phyloP scores from a whole-genome alignment of 2,888 invertebrate species.

The Sepioteuthis lessoniana region DNA sequence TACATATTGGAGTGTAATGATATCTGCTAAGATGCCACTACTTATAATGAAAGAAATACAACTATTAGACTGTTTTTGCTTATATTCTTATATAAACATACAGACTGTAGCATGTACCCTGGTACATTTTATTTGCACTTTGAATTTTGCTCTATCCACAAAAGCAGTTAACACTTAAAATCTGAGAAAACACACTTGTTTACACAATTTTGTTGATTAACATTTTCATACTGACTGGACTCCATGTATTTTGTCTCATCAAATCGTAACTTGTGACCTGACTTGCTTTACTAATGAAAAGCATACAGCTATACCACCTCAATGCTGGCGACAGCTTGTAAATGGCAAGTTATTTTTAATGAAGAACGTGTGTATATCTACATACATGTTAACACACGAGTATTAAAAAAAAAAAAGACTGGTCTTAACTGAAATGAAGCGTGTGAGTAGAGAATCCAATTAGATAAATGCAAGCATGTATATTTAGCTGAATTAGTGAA shows the following conservation, averaged over 20 bases:
- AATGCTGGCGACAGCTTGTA: background rate
- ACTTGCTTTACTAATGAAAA: constrained; percentile 10
- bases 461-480: constrained; percentile 58
- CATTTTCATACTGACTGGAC: background rate
- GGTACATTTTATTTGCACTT: background rate
- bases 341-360: background rate
- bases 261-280: background rate
- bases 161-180: background rate
- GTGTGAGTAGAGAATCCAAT: background rate
- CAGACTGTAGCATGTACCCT: background rate
- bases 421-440: background rate
- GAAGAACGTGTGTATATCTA: background rate
- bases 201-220: background rate
- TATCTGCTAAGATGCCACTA: background rate
- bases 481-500: constrained; percentile 51
- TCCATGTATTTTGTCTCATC: background rate
- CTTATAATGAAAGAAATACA: background rate
- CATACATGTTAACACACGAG: background rate
- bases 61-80: background rate
- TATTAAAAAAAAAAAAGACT: background rate
- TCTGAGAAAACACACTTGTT: background rate
- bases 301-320: background rate
- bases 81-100: background rate
- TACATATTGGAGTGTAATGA: background rate
- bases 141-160: background rate